These are phyloP conservation scores for Columba guinea DNA, from an alignment of 2,797 vertebrate species.

Conservation along the genomic window DNA sequence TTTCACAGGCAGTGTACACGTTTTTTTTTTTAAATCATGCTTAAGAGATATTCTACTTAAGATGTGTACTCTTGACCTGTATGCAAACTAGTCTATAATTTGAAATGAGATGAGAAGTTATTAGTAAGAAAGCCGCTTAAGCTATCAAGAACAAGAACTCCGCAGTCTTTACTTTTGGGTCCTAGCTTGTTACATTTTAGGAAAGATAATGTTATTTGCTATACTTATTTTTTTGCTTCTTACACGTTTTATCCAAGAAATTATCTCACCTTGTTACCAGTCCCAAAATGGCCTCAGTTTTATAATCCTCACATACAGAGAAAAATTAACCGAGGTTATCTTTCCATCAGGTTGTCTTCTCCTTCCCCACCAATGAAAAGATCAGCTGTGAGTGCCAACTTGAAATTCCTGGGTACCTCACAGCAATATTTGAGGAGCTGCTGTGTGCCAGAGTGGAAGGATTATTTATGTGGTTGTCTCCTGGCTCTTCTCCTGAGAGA, in stretches of 20 bases:
- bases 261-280: neutral
- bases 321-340: neutral
- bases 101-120: neutral
- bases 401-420: neutral
- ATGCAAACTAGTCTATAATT: neutral
- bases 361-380: neutral
- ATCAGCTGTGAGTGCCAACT: neutral
- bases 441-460: no score
- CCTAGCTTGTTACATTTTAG: neutral
- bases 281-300: neutral
- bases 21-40: neutral
- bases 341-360: neutral
- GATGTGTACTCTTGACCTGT: neutral
- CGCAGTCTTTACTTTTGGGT: no score
- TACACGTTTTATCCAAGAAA: neutral
- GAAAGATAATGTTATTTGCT: neutral
- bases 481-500: no score
- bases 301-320: neutral
- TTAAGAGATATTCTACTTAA: neutral
- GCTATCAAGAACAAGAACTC: neutral
- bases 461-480: neutral
- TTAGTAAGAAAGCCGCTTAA: neutral
- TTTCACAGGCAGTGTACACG: neutral
- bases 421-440: neutral
- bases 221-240: neutral